A percentile compares a stretch with the other conserved stretches of the same genome.
These are phyloP conservation scores for Ormyrus nitidulus DNA, from an alignment of 2,888 invertebrate genomes.

Conservation along the genomic window DNA sequence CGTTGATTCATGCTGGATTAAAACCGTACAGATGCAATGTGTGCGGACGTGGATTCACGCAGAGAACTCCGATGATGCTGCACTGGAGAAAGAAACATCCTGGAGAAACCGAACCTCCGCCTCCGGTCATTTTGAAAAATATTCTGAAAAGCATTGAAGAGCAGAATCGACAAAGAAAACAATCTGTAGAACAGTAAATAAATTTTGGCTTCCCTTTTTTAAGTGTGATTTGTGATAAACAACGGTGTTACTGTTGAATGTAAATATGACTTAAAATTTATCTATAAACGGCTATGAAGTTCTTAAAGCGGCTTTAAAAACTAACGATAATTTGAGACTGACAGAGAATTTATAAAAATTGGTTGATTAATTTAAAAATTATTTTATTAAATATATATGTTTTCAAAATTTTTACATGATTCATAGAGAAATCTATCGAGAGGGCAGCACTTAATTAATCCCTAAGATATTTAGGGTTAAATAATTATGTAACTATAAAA, in stretches of 20 bases:
- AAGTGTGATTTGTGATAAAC: not conserved
- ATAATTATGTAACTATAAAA: too few relatives aligned
- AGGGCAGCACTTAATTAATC: too few relatives aligned
- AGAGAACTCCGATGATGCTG: slow-evolving; percentile 68
- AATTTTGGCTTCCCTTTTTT: too few relatives aligned
- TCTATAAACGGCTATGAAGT: too few relatives aligned
- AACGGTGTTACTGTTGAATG: not conserved
- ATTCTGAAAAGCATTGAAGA: slow-evolving; percentile 32
- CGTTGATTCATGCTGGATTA: slow-evolving; percentile 62
- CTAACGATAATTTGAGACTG: not conserved
- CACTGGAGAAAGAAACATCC: slow-evolving; percentile 59
- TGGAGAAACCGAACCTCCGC: slow-evolving; percentile 56
- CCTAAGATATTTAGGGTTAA: too few relatives aligned
- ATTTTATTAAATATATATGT: not conserved
- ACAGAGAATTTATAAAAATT: too few relatives aligned
- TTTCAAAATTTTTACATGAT: not conserved
- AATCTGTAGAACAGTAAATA: too few relatives aligned
- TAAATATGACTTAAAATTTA: not conserved
- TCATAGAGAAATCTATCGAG: too few relatives aligned
- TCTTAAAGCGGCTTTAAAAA: not conserved
- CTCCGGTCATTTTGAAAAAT: slow-evolving; percentile 59
- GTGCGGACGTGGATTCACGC: slow-evolving; percentile 74
- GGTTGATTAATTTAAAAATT: too few relatives aligned
- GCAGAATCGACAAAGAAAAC: not conserved
- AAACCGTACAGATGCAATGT: slow-evolving; percentile 66